Evolutionary conservation across 2,113 vertebrate genomes (phyloP).

Genomic region (Rhinichthys klamathensis): DNA sequence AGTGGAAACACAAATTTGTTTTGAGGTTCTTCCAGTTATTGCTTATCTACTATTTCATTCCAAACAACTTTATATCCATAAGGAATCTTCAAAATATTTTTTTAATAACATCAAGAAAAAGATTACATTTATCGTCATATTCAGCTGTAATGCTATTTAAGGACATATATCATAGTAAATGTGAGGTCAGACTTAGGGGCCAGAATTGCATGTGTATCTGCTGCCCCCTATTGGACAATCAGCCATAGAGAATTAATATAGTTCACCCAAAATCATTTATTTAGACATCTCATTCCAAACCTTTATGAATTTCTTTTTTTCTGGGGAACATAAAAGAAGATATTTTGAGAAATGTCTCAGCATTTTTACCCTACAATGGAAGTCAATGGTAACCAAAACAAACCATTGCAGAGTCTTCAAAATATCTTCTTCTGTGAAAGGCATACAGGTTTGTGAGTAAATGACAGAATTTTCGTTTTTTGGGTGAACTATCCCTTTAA

Average conservation of each 20-base stretch:
- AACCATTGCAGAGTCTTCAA: too few relatives aligned
- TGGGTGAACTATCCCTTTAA: neutral
- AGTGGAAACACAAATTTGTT: neutral
- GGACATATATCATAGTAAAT: neutral
- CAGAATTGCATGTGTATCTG: neutral
- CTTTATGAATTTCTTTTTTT: neutral
- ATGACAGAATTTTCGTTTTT: neutral
- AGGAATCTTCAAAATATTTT: neutral
- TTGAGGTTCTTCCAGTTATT: neutral
- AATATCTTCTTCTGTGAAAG: too few relatives aligned
- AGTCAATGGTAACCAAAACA: too few relatives aligned
- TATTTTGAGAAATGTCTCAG: neutral
- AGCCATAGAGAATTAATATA: neutral
- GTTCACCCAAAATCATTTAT: neutral
- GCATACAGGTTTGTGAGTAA: neutral
- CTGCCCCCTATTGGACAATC: constrained; percentile 45
- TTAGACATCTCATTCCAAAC: neutral
- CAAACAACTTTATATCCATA: neutral
- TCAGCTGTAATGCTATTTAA: neutral
- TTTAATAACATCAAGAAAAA: neutral
- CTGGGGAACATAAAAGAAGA: neutral
- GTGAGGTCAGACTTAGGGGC: neutral
- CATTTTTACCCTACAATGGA: too few relatives aligned
- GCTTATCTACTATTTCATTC: neutral
- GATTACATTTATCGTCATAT: neutral